Conservation (phyloP, 2,888 invertebrate species). For the Brachyptera risi region DNA sequence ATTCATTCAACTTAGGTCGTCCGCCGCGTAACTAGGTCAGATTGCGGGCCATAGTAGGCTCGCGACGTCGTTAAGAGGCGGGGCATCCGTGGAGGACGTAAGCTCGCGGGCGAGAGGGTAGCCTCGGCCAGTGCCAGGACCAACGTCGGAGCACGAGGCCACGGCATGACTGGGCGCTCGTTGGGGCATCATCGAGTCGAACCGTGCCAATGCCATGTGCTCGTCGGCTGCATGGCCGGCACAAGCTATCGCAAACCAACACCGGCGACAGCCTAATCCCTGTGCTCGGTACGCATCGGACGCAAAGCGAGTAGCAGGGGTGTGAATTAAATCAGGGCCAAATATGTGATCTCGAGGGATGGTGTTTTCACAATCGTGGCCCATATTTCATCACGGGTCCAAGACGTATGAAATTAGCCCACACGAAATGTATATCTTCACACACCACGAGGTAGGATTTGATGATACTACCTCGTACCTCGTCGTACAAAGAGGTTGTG, state of each 20-base stretch:
- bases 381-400: too few species aligned
- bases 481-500: too few species aligned
- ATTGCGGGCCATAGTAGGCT: not conserved
- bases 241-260: too few species aligned
- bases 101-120: not conserved
- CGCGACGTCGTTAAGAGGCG: not conserved
- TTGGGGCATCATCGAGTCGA: slow-evolving; percentile 35
- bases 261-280: not conserved
- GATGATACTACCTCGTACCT: too few species aligned
- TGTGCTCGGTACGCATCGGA: slow-evolving; percentile 17
- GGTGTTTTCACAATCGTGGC: too few species aligned
- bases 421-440: too few species aligned
- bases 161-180: slow-evolving; percentile 39
- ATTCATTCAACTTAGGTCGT: too few species aligned
- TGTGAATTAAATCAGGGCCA: too few species aligned
- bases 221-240: not conserved
- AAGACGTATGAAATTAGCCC: too few species aligned
- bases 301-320: not conserved
- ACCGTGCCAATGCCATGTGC: slow-evolving; percentile 24
- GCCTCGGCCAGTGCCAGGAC: slow-evolving; percentile 23
- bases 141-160: slow-evolving; percentile 34
- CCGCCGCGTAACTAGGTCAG: too few species aligned
- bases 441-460: too few species aligned
- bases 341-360: too few species aligned
- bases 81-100: not conserved